Percentiles rank a stretch among this genome's conserved stretches.
Conservation (phyloP, 2,113 vertebrate species). For the Planiliza haematocheilus region DNA sequence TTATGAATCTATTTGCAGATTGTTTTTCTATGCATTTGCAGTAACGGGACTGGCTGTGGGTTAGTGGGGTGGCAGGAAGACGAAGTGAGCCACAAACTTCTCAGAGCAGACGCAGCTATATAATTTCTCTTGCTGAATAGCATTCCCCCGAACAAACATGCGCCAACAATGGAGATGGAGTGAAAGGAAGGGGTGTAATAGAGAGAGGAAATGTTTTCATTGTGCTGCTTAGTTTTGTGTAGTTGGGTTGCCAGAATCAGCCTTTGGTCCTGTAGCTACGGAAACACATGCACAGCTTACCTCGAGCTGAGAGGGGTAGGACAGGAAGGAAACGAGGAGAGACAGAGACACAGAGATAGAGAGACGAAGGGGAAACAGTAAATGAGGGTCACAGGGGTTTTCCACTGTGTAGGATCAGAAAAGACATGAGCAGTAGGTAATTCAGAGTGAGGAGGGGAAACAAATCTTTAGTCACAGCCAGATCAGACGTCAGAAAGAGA, state of each 20-base stretch:
- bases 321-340: conserved; percentile 66
- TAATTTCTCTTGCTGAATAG: neutral
- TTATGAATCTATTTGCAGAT: conserved; percentile 37
- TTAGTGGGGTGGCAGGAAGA: conserved; percentile 24
- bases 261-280: conserved; percentile 1
- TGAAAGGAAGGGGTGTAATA: conserved; percentile 51
- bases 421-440: conserved; percentile 45
- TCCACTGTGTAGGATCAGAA: conserved; percentile 72
- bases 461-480: conserved; percentile 31
- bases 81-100: conserved; percentile 1
- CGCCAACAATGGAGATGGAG: conserved; percentile 56
- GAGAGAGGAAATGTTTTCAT: conserved; percentile 58
- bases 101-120: neutral
- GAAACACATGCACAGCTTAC: conserved; percentile 41
- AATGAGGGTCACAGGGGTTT: conserved; percentile 71
- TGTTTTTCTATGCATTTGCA: conserved; percentile 12
- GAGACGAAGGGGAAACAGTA: conserved; percentile 31
- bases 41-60: neutral
- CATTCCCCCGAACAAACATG: conserved; percentile 4
- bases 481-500: conserved; percentile 29
- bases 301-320: conserved; percentile 8
- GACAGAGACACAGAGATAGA: conserved; percentile 18
- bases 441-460: conserved; percentile 36
- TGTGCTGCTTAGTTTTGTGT: conserved; percentile 30
- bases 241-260: conserved; percentile 26